Evolutionary conservation across 2,797 vertebrate species (phyloP), one percentile per base, ranked within the genome.

Genomic region (Perodicticus potto): DNA sequence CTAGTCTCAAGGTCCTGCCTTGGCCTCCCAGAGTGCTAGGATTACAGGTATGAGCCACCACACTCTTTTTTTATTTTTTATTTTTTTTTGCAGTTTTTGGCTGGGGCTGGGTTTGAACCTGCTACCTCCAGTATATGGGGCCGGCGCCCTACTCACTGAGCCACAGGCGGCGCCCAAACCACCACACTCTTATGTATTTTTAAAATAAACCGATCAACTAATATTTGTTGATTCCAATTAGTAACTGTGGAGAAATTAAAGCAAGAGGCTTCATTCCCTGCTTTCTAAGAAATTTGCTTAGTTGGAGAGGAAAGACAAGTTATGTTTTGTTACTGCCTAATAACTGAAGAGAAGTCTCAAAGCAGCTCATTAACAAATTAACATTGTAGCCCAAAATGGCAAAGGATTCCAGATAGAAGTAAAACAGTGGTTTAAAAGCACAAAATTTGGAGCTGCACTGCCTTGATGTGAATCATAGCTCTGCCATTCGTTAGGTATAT

Each of bases 281-380:
- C 43, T 87, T 78, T 92, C 45, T 89, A 89, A 92, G 80, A 86
- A 49, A 77, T 81, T 72, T 57, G 10, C 93, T n/a, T 65, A 49
- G 5, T 59, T 92, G 34, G 70, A 23, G 69, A 63, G 59, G 73
- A 83, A 88, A 87, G 43, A 37, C 29, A 69, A 57, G 73, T 2
- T 67, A n/a, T 69, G 29, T 84, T 40, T 40, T 85, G 43, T 94
- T 6, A 72, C 14, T n/a, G 74, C 19, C 34, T 83, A 43, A 61
- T 80, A 69, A 85, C 57, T 74, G 70, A 94, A 92, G 63, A 81
- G 70, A 43, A 86, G 13, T 59, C 70, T 83, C 65, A 90, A n/a
- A 92, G 27, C 70, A 90, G 14, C n/a, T 81, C 76, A 45, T 20
- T 85, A 29, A 65, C 55, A 65, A 81, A 45, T 20, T n/a, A 89